Base-by-base conservation (phyloP, 2,113 vertebrate genomes). In the Coptodon bakossiorum region DNA sequence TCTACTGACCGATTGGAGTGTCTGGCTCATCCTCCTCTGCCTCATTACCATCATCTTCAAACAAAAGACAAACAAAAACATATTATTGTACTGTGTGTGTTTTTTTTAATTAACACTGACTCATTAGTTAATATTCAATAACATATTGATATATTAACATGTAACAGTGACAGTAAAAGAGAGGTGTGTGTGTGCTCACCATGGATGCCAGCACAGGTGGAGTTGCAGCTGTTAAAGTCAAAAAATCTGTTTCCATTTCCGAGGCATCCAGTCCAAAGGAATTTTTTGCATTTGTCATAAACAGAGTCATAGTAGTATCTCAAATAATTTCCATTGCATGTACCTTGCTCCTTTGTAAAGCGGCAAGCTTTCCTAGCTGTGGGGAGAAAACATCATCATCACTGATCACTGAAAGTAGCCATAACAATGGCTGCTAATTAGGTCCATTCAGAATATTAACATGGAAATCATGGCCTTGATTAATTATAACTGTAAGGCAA, bases 171-270 rank as follows among this genome's bases (percentile, higher is more conserved):
- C 7, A 14, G 61, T n/a, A 61, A 5, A 6, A 31, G 24, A 29
- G 48, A 50, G 17, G 24, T 7, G 36, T 61, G 2, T 61, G 2
- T 19, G 27, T 40, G 27, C 91, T 90, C 78, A 97, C 96, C 90
- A 2, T 89, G 90, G 76, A 95, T 80, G 29, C 94, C 95, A 22
- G 12, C 76, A 84, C 96, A 97, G 14, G 96, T 96, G 6, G 38
- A 0, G 27, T 96, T 96, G 92, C 96, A 97, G 17, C 1, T 57
- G 0, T 9, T 0, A 0, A 1, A 0, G 63, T 80, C 16, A 19
- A 73, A 3, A 92, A 96, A 96, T 68, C 96, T 84, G 88, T 95
- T 97, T 92, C 94, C 93, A 53, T 97, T 97, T 89, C 96, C 96
- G 3, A 90, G 17, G 88, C 82, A 63, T 19, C 89, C 92, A 50